These are phyloP conservation scores for Acrocyrtus sp. DNA, from an alignment of 2,888 invertebrate species.

Conservation along the genomic window DNA sequence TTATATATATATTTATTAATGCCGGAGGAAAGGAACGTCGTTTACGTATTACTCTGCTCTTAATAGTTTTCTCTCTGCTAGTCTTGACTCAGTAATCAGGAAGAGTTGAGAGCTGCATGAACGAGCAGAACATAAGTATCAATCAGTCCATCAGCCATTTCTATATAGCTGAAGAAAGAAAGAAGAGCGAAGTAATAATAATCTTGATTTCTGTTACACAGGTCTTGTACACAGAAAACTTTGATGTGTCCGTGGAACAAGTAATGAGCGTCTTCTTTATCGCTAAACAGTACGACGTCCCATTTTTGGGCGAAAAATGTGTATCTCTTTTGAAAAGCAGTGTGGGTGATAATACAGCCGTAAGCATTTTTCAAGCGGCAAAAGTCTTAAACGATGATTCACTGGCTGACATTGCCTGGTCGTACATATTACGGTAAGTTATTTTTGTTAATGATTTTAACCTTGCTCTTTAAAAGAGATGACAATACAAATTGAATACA, in stretches of 20 bases:
- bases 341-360: slow-evolving; percentile 56
- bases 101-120: too few relatives aligned
- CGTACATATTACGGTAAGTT: slow-evolving; percentile 46
- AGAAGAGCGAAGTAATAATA: too few relatives aligned
- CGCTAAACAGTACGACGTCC: slow-evolving; percentile 53
- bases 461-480: background rate
- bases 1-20: too few relatives aligned
- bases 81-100: too few relatives aligned
- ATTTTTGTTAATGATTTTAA: background rate
- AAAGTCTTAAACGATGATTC: slow-evolving; percentile 55
- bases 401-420: slow-evolving; percentile 54
- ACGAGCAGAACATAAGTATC: too few relatives aligned
- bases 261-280: slow-evolving; percentile 58
- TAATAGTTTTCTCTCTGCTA: too few relatives aligned
- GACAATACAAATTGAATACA: background rate
- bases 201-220: too few relatives aligned
- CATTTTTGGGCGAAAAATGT: slow-evolving; percentile 56
- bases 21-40: too few relatives aligned
- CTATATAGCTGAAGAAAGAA: too few relatives aligned
- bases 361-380: slow-evolving; percentile 57
- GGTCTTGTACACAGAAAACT: slow-evolving; percentile 59
- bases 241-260: slow-evolving; percentile 57
- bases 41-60: too few relatives aligned
- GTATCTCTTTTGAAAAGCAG: slow-evolving; percentile 54
- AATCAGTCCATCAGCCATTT: too few relatives aligned